Conservation (phyloP, 2,888 invertebrate genomes). For the Cheilosia vernalis region DNA sequence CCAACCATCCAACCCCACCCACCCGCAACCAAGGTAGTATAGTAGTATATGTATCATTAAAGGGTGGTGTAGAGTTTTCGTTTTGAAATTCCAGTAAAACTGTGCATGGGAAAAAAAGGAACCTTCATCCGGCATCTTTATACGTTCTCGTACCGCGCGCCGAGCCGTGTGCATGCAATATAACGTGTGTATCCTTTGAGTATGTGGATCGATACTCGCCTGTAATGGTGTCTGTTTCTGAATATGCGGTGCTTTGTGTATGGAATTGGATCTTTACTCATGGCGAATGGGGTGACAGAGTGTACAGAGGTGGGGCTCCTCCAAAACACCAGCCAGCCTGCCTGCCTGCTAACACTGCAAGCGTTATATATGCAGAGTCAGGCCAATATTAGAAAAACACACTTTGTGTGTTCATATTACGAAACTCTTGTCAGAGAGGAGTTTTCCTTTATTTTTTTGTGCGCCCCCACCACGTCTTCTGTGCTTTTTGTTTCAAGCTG, state of each 20-base stretch:
- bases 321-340: constrained; percentile 36
- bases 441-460: constrained; percentile 36
- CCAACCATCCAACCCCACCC: not conserved
- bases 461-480: not conserved
- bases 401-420: constrained; percentile 74
- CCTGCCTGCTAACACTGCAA: constrained; percentile 45
- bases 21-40: constrained; percentile 7
- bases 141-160: constrained; percentile 13
- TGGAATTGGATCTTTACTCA: constrained; percentile 58
- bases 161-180: constrained; percentile 60
- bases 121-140: constrained; percentile 69
- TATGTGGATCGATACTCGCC: constrained; percentile 62
- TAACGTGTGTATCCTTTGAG: constrained; percentile 67
- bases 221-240: constrained; percentile 57
- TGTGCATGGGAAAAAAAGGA: constrained; percentile 31
- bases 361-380: constrained; percentile 73
- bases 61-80: constrained; percentile 18
- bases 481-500: constrained; percentile 63
- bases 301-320: constrained; percentile 28
- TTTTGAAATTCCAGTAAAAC: constrained; percentile 52
- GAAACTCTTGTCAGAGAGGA: constrained; percentile 59
- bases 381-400: constrained; percentile 74
- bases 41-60: constrained; percentile 47
- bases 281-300: constrained; percentile 31
- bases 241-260: constrained; percentile 47